Conservation (phyloP, 2,797 vertebrate species). For the Erethizon dorsatum region DNA sequence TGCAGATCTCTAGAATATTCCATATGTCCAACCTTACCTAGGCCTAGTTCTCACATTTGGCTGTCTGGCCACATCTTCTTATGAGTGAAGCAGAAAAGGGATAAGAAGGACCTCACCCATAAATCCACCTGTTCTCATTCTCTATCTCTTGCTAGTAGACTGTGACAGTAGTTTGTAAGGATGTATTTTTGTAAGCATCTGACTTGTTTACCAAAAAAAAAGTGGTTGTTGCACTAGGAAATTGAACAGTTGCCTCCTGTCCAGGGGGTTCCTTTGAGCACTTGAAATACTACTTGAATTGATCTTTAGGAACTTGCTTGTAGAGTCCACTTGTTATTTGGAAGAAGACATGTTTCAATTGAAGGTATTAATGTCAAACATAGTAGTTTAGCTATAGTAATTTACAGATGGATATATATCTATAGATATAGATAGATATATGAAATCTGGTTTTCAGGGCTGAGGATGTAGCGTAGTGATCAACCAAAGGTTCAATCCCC, state of each 20-base stretch:
- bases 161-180: conserved; percentile 73
- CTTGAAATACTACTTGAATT: conserved; percentile 72
- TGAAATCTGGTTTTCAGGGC: conserved; percentile 80
- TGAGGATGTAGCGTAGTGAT: not conserved
- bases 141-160: conserved; percentile 20
- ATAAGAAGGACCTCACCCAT: too few species aligned
- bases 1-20: conserved; percentile 98
- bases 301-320: conserved; percentile 15
- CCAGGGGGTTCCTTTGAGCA: conserved; percentile 78
- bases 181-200: conserved; percentile 59
- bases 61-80: conserved; percentile 57
- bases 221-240: conserved; percentile 68
- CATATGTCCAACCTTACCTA: conserved; percentile 98
- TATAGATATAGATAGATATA: conserved; percentile 71
- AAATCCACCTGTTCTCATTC: not conserved
- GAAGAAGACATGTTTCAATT: conserved; percentile 72
- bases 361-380: conserved; percentile 53
- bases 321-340: conserved; percentile 45
- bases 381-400: conserved; percentile 67
- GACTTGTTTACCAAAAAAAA: conserved; percentile 83
- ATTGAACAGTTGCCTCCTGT: conserved; percentile 52
- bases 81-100: not conserved
- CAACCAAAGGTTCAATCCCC: not conserved
- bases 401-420: conserved; percentile 32
- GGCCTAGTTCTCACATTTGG: conserved; percentile 62